Conservation (phyloP, 2,797 vertebrate species). For the Paratrypauchen microcephalus region DNA sequence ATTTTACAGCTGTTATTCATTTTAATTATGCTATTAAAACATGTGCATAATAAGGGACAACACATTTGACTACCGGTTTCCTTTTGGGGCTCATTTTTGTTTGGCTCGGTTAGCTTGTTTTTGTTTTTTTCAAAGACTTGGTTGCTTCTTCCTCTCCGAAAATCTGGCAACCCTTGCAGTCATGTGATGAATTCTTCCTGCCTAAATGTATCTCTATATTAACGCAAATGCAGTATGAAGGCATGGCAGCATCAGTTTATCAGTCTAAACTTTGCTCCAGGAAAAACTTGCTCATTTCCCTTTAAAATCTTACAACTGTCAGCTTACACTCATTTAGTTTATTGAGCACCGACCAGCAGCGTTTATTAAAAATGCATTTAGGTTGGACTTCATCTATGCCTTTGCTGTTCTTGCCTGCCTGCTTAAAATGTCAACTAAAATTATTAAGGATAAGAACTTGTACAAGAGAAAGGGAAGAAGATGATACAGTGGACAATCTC, state of each 20-base stretch:
- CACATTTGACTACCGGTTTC: too few species aligned
- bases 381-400: not conserved
- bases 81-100: too few species aligned
- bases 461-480: not conserved
- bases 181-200: slow-evolving; percentile 20
- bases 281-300: slow-evolving; percentile 7
- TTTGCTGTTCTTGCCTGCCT: not conserved
- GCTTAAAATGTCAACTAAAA: not conserved
- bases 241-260: slow-evolving; percentile 13
- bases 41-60: too few species aligned
- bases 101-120: too few species aligned
- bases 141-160: too few species aligned
- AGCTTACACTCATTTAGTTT: not conserved
- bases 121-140: too few species aligned
- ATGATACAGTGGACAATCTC: too few species aligned
- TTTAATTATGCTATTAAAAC: too few species aligned
- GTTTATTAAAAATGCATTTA: slow-evolving; percentile 11
- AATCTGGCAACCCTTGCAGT: too few species aligned
- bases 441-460: not conserved
- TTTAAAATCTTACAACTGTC: slow-evolving; percentile 3
- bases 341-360: not conserved
- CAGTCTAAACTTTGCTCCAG: slow-evolving; percentile 18
- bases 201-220: slow-evolving; percentile 30
- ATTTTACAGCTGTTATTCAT: too few species aligned
- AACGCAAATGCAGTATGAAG: slow-evolving; percentile 23